Evolutionary conservation across 2,113 vertebrate genomes (phyloP).

Genomic region (Tragelaphus imberbis): DNA sequence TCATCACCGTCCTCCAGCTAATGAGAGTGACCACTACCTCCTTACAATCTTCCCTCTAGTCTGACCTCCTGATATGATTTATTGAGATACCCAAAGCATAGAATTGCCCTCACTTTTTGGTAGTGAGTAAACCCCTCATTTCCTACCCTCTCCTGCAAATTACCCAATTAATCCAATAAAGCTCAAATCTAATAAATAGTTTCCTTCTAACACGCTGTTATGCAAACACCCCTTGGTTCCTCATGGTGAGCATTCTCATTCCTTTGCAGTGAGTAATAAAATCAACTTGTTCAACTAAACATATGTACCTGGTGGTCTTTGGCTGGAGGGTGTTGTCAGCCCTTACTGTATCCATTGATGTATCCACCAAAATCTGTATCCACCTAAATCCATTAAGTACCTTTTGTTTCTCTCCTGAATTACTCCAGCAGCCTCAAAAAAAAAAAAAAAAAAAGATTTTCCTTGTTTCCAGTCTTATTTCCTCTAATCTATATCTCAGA

Average conservation of each 20-base stretch:
- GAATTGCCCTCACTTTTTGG: background rate
- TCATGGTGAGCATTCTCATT: background rate
- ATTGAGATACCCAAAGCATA: background rate
- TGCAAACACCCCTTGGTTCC: background rate
- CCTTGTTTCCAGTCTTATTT: background rate
- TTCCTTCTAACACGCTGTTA: background rate
- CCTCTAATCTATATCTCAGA: background rate
- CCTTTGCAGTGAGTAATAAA: background rate
- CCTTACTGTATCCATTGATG: background rate
- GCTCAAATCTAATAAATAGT: background rate
- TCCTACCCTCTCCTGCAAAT: background rate
- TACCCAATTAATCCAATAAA: background rate
- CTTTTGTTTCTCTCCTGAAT: background rate
- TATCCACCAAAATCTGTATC: background rate
- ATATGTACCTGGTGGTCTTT: background rate
- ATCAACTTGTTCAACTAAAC: background rate
- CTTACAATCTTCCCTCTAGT: background rate
- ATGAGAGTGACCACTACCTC: background rate
- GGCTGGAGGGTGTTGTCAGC: background rate
- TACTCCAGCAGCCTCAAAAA: background rate
- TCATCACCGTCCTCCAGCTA: background rate
- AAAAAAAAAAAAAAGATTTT: background rate
- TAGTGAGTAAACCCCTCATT: background rate
- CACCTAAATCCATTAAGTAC: background rate
- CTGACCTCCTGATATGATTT: background rate